These are phyloP conservation scores for Caenorhabditis imperialis DNA, from an alignment of 2,888 invertebrate genomes.

Conservation along the genomic window DNA sequence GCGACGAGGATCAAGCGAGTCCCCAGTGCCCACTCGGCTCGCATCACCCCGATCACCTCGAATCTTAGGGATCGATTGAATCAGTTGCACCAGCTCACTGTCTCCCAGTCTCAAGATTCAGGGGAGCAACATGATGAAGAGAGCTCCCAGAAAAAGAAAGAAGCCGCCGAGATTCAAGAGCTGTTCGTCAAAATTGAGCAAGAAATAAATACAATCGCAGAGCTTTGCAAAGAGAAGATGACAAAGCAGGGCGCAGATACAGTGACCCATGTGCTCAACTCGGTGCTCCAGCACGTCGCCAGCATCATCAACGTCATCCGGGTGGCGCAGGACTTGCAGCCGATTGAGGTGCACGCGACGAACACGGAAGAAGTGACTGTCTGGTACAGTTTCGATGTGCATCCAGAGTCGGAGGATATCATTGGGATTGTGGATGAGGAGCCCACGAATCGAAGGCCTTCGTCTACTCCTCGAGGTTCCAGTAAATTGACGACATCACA, in stretches of 20 bases:
- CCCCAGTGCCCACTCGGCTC: slow-evolving; percentile 64
- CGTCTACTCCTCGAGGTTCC: slow-evolving; percentile 34
- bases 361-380: slow-evolving; percentile 46
- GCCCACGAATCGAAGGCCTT: slow-evolving; percentile 30
- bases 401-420: slow-evolving; percentile 55
- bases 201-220: slow-evolving; percentile 73
- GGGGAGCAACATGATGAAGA: no score
- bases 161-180: slow-evolving; percentile 63
- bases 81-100: slow-evolving; percentile 64
- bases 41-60: slow-evolving; percentile 67
- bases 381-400: slow-evolving; percentile 46
- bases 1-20: slow-evolving; percentile 58
- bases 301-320: slow-evolving; percentile 60
- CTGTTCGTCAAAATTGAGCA: slow-evolving; percentile 73
- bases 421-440: slow-evolving; percentile 53
- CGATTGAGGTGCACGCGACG: slow-evolving; percentile 30
- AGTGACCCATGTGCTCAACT: slow-evolving; percentile 69
- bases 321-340: slow-evolving; percentile 52
- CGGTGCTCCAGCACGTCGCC: slow-evolving; percentile 63
- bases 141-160: slow-evolving; percentile 26
- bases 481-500: slow-evolving; percentile 30
- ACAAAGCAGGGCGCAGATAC: slow-evolving; percentile 70
- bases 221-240: slow-evolving; percentile 69
- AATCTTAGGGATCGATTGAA: slow-evolving; percentile 64
- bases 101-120: no score